Conservation (phyloP, 2,113 vertebrate species). For the Zosterops hypoxanthus region DNA sequence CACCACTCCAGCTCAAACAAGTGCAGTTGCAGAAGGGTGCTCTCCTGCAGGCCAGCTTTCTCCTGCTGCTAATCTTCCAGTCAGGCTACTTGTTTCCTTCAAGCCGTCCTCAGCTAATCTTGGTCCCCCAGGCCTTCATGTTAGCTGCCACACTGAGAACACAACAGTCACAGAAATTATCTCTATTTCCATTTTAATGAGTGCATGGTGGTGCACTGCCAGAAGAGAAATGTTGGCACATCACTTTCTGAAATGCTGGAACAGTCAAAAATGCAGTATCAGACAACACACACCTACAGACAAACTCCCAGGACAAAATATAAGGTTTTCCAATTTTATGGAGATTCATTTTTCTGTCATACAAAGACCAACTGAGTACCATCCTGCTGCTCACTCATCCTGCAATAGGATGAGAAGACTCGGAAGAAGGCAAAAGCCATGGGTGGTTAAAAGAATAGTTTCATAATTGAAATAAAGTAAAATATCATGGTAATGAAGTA, state of each 20-base stretch:
- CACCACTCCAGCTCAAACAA: not conserved
- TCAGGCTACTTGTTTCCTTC: not conserved
- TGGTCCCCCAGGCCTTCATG: not conserved
- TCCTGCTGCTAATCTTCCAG: not conserved
- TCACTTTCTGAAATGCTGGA: not conserved
- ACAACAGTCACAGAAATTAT: fast-evolving
- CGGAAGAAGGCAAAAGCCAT: not conserved
- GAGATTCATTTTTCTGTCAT: not conserved
- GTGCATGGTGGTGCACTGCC: not conserved
- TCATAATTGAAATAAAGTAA: not conserved
- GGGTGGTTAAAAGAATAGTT: not conserved
- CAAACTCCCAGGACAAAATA: not conserved
- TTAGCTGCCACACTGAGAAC: not conserved
- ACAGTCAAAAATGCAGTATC: not conserved
- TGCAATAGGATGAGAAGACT: not conserved
- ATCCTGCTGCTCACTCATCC: not conserved
- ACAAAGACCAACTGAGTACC: not conserved
- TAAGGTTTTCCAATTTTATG: not conserved
- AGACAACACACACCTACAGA: not conserved
- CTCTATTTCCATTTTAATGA: not conserved
- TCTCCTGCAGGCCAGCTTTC: not conserved
- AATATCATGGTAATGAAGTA: not conserved
- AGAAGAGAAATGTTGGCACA: not conserved
- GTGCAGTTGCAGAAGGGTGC: not conserved
- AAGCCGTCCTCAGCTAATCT: not conserved